Conservation (phyloP, 2,113 vertebrate species). For the Lycaon pictus region DNA sequence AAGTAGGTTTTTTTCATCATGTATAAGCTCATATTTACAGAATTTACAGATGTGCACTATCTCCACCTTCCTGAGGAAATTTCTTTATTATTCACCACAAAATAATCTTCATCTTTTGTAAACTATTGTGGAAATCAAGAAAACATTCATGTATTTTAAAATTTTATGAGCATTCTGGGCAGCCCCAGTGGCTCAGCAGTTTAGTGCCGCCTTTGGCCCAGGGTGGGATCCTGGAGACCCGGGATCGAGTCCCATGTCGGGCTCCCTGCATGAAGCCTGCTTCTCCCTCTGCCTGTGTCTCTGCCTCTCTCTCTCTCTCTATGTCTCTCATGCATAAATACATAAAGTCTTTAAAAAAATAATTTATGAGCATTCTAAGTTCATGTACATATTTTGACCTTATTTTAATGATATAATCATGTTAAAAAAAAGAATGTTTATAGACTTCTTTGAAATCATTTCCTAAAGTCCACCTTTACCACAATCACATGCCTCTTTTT, state of each 20-base stretch:
- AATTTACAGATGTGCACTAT: neutral
- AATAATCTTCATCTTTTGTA: neutral
- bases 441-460: constrained; percentile 59
- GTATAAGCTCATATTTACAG: neutral
- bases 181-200: too few relatives aligned
- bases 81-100: neutral
- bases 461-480: neutral
- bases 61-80: neutral
- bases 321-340: too few relatives aligned
- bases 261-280: too few relatives aligned
- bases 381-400: neutral
- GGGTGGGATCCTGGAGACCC: too few relatives aligned
- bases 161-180: neutral
- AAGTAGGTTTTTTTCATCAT: neutral
- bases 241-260: too few relatives aligned
- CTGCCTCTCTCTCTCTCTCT: too few relatives aligned
- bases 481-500: neutral
- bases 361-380: neutral
- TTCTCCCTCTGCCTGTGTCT: too few relatives aligned
- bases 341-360: neutral
- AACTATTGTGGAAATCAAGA: neutral
- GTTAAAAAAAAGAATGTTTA: neutral
- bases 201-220: too few relatives aligned
- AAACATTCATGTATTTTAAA: neutral
- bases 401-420: constrained; percentile 43